Evolutionary conservation across 2,888 invertebrate genomes (phyloP).

Genomic region (Rhorus exstirpatorius): DNA sequence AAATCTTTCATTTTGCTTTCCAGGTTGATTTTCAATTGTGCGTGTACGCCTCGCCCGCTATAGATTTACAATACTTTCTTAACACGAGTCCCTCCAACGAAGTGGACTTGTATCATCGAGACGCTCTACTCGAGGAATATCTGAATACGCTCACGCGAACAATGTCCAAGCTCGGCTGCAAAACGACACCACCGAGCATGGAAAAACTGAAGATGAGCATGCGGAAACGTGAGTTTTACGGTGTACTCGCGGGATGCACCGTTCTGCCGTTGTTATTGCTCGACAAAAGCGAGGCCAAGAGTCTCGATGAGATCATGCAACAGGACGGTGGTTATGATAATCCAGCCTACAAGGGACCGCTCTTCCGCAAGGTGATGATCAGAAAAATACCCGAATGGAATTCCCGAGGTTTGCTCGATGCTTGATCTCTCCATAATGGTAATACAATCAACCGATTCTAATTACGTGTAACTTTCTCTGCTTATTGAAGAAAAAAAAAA

Average conservation of each 20-base stretch:
- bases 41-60: conserved; percentile 84
- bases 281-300: conserved; percentile 75
- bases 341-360: conserved; percentile 67
- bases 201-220: conserved; percentile 72
- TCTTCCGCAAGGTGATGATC: conserved; percentile 73
- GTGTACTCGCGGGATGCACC: conserved; percentile 74
- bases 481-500: background rate
- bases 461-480: background rate
- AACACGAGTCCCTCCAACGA: conserved; percentile 82
- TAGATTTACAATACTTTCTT: conserved; percentile 86
- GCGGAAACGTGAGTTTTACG: conserved; percentile 71
- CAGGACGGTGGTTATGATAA: conserved; percentile 61
- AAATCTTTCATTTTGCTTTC: conserved; percentile 75
- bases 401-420: conserved; percentile 78
- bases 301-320: conserved; percentile 77
- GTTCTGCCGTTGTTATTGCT: conserved; percentile 78
- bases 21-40: conserved; percentile 87
- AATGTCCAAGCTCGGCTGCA: conserved; percentile 79
- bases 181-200: conserved; percentile 76
- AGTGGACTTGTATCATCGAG: conserved; percentile 69
- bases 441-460: background rate
- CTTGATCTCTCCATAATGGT: background rate
- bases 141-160: conserved; percentile 66
- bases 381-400: conserved; percentile 77
- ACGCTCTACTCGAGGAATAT: conserved; percentile 78